Evolutionary conservation across 92 coral and sea anemone genomes (phyloP), one percentile per base, ranked within the genome.

Genomic region (Phymanthus crucifer): DNA sequence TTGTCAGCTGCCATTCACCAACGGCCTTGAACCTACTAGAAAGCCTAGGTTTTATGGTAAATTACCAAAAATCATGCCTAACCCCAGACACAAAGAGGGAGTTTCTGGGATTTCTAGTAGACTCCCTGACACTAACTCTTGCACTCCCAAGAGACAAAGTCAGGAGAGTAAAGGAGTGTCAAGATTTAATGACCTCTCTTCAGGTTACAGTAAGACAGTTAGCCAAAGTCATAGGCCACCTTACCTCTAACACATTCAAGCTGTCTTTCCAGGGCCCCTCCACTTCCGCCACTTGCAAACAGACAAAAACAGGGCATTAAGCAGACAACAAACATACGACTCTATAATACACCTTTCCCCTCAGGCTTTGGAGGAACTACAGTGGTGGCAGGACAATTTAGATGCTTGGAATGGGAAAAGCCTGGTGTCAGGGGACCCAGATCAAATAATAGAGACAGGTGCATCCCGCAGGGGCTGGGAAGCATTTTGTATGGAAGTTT

Each of bases 391-490:
- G 47, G 93, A 77, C 89, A 76, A 89, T 50, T 79, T 84, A 23
- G 89, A 84, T n/a, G 92, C 92, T 31, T 88, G 92, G 86, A 89
- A 84, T 47, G 89, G 89, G 46, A 84, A 81, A 78, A 78, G 80
- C 71, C 68, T 80, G 26, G 61, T 70, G 34, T 56, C 82, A 11
- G 77, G 71, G 56, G 7, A 71, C 45, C 90, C 87, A 36, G 86
- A 83, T 34, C 78, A 85, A 70, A 61, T 79, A n/a, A 89, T 82
- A 83, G 90, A 82, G 88, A 89, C 90, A 36, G 87, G 83, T 83
- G 90, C 90, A 56, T 90, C 88, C 77, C 81, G 76, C 7, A 71
- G 48, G 34, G 90, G 93, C 29, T 89, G 85, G 90, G 89, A 85
- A 54, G 93, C 87, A 35, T 86, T 46, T 70, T 85, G 90, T 84